Evolutionary conservation across 2,113 vertebrate species (phyloP).

Genomic region (Pachyramphus minor): DNA sequence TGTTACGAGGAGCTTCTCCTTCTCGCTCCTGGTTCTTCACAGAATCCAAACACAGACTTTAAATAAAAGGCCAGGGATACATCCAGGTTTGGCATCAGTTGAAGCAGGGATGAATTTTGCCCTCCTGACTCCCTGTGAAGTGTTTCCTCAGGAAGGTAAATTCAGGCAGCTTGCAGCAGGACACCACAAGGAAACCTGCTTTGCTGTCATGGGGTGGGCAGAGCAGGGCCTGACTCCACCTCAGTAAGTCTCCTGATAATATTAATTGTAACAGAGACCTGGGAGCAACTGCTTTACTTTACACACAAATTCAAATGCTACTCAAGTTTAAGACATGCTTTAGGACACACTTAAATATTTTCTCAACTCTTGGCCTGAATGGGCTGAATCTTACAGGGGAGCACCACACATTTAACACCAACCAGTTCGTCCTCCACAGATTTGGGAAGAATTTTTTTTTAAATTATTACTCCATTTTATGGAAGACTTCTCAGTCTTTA

Average conservation of each 20-base stretch:
- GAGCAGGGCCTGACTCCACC: not conserved
- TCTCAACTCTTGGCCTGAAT: rapidly evolving
- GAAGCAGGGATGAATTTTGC: not conserved
- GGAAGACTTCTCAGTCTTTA: not conserved
- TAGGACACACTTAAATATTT: not conserved
- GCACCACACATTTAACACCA: rapidly evolving
- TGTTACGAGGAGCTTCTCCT: not conserved
- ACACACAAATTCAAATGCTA: not conserved
- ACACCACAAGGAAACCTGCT: rapidly evolving
- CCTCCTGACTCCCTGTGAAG: not conserved
- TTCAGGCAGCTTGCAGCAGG: not conserved
- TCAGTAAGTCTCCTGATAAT: not conserved
- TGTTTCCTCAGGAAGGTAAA: not conserved
- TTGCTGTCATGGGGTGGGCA: rapidly evolving
- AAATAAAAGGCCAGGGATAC: not conserved
- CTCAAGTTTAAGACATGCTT: not conserved
- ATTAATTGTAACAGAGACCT: not conserved
- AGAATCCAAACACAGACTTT: not conserved
- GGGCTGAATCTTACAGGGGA: not conserved
- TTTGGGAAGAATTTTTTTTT: not conserved
- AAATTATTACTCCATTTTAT: not conserved
- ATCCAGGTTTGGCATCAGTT: not conserved
- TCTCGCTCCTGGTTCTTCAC: slow-evolving; percentile 1
- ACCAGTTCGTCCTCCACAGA: not conserved
- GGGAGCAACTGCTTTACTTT: not conserved